Evolutionary conservation across 2,888 invertebrate species (phyloP).

Genomic region (Strigamia maritima): DNA sequence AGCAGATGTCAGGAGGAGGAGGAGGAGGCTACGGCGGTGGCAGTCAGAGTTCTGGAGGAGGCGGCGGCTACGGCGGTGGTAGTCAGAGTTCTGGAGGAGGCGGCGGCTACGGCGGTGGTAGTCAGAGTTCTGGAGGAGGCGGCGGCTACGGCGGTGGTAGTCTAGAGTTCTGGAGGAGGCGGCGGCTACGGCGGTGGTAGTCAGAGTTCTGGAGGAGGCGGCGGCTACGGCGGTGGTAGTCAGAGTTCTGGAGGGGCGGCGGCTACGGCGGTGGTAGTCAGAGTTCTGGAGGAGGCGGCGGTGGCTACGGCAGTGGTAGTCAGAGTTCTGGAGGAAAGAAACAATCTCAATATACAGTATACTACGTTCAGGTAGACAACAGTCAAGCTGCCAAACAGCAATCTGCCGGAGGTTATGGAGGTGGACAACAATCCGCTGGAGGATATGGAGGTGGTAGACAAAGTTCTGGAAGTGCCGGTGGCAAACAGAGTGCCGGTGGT

Average conservation of each 20-base stretch:
- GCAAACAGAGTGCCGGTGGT: background rate
- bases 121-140: background rate
- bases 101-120: background rate
- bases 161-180: background rate
- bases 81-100: background rate
- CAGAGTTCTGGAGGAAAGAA: background rate
- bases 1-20: background rate
- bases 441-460: background rate
- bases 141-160: background rate
- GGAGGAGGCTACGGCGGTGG: background rate
- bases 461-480: background rate
- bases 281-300: background rate
- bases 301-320: background rate
- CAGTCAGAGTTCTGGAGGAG: background rate
- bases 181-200: background rate
- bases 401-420: slow-evolving; percentile 28
- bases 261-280: background rate
- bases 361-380: slow-evolving; percentile 25
- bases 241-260: slow-evolving; percentile 1
- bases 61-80: background rate
- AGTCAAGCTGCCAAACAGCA: background rate
- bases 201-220: slow-evolving; percentile 4
- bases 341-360: slow-evolving; percentile 11
- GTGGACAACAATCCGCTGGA: background rate
- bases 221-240: background rate